Conservation (phyloP, 2,888 invertebrate species). For the Elmis aenea region DNA sequence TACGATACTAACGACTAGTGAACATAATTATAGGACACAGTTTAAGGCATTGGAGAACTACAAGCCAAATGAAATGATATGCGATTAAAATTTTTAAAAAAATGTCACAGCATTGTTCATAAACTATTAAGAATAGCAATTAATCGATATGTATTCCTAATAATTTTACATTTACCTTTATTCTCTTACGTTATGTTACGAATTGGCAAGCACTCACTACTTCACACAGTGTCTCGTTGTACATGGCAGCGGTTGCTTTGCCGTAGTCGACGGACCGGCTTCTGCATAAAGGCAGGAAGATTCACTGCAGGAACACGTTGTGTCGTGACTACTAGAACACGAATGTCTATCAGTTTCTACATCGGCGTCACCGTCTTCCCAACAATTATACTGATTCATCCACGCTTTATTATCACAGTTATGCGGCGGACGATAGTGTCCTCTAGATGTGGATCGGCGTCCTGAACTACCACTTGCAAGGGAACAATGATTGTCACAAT, state of each 20-base stretch:
- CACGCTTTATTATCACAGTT: constrained; percentile 40
- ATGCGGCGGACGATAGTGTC: constrained; percentile 37
- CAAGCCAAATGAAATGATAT: constrained; percentile 13
- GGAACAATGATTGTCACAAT: constrained; percentile 41
- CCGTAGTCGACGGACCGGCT: constrained; percentile 45
- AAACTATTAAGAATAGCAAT: no score
- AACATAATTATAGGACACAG: constrained; percentile 19
- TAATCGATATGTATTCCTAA: no score
- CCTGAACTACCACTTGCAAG: constrained; percentile 42
- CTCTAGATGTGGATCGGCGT: constrained; percentile 35
- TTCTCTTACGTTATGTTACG: not conserved
- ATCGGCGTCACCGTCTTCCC: constrained; percentile 46
- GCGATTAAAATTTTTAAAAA: no score
- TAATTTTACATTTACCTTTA: no score
- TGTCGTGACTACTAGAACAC: constrained; percentile 51
- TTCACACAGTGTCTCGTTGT: constrained; percentile 32
- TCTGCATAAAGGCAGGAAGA: constrained; percentile 59
- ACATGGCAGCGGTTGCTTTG: constrained; percentile 30
- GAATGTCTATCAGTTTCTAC: constrained; percentile 49
- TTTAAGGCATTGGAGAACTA: constrained; percentile 5
- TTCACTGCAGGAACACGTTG: constrained; percentile 59
- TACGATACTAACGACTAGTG: constrained; percentile 30
- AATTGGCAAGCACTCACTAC: constrained; percentile 10
- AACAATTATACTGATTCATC: constrained; percentile 33
- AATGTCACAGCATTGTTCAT: constrained; percentile 3